These are phyloP conservation scores for Patella ulyssiponensis DNA, from an alignment of 2,888 invertebrate genomes.

Conservation along the genomic window DNA sequence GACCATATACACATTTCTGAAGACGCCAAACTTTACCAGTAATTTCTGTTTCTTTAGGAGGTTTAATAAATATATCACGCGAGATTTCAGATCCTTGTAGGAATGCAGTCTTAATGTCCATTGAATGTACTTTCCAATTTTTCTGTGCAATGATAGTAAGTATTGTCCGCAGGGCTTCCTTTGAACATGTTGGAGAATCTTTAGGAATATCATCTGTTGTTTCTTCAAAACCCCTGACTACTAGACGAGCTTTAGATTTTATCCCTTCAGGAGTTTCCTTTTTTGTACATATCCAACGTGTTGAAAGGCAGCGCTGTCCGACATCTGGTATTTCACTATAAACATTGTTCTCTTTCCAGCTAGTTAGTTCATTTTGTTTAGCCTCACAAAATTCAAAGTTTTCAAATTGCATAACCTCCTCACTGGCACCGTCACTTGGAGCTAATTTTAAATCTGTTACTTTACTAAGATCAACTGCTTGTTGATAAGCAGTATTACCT, in stretches of 20 bases:
- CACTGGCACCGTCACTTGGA: neutral
- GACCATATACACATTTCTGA: no score
- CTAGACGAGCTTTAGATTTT: neutral
- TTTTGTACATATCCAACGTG: neutral
- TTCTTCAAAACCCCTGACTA: neutral
- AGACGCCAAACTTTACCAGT: no score
- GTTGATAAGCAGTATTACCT: no score
- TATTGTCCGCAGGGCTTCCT: neutral
- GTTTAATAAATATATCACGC: no score
- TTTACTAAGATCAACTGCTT: neutral
- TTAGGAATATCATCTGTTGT: neutral
- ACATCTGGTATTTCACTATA: neutral
- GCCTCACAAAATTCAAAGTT: neutral
- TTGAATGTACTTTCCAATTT: neutral
- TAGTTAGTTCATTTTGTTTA: neutral
- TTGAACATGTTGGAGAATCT: neutral
- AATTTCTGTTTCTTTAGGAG: no score
- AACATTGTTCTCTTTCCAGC: slow-evolving; percentile 15
- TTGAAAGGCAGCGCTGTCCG: neutral
- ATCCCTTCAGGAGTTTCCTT: no score
- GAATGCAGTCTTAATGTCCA: neutral
- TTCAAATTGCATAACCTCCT: neutral
- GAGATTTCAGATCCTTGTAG: no score
- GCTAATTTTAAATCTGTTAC: neutral
- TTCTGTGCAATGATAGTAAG: neutral